phyloP scores from a whole-genome alignment of 1,140 invertebrate species.

The Lordiphosa clarofinis region DNA sequence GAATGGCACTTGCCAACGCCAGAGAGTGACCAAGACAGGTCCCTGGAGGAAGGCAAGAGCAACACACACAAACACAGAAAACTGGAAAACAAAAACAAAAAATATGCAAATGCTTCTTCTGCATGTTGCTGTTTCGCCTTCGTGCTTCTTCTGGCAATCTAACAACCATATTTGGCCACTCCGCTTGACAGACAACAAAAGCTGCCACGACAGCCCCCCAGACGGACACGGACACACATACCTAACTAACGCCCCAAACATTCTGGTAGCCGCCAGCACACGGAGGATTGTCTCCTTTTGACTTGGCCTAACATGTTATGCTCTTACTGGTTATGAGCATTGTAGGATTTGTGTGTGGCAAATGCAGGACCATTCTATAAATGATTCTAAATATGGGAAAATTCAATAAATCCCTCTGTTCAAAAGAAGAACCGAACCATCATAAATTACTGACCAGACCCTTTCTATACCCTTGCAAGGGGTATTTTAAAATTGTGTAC shows the following conservation, averaged over 20 bases:
- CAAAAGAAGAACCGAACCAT: too few relatives aligned
- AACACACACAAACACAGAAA: constrained; percentile 16
- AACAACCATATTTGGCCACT: constrained; percentile 78
- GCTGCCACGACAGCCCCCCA: constrained; percentile 24
- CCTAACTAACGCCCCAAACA: constrained; percentile 38
- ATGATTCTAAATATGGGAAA: too few relatives aligned
- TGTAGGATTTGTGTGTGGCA: too few relatives aligned
- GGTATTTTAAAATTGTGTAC: too few relatives aligned
- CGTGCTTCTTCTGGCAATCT: constrained; percentile 47
- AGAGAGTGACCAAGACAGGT: constrained; percentile 60
- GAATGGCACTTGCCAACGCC: constrained; percentile 11
- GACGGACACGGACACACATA: constrained; percentile 23
- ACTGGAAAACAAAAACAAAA: constrained; percentile 42
- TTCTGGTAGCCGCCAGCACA: constrained; percentile 40
- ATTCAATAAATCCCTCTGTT: too few relatives aligned
- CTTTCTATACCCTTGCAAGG: too few relatives aligned
- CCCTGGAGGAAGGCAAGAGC: constrained; percentile 56
- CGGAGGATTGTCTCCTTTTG: constrained; percentile 37
- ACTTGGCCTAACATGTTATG: constrained; percentile 42
- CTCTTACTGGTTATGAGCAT: constrained; percentile 21
- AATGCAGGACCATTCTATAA: too few relatives aligned
- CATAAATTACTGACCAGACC: too few relatives aligned
- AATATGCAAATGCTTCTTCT: constrained; percentile 66
- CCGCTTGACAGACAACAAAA: constrained; percentile 73
- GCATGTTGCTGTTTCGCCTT: constrained; percentile 27